Conservation (phyloP, 2,113 vertebrate genomes). For the Phrynocephalus versicolor region DNA sequence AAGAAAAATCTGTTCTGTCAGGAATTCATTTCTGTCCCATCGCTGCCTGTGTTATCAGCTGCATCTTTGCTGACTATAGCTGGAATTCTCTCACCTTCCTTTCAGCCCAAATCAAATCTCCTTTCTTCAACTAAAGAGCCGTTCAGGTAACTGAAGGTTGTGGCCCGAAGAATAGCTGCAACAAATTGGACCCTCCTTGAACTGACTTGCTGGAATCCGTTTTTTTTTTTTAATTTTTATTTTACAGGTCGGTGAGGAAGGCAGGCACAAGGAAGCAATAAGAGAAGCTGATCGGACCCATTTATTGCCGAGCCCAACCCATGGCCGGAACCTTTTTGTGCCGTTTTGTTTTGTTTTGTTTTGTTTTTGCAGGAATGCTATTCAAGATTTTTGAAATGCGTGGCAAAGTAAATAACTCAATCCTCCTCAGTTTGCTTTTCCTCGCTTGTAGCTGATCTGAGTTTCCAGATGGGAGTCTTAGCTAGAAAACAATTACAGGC, state of each 20-base stretch:
- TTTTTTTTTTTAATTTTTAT: background rate
- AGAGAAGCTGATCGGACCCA: too few species aligned
- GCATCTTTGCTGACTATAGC: conserved; percentile 26
- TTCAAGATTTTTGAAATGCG: too few species aligned
- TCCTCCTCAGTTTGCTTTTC: too few species aligned
- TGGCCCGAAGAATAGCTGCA: background rate
- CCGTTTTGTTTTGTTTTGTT: too few species aligned
- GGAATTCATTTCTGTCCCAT: background rate
- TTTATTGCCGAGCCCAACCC: too few species aligned
- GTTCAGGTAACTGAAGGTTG: conserved; percentile 1
- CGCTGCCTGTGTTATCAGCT: background rate
- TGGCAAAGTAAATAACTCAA: too few species aligned
- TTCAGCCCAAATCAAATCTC: conserved; percentile 12
- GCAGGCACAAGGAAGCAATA: background rate
- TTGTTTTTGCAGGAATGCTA: too few species aligned
- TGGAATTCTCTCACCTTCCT: background rate
- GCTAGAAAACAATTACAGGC: too few species aligned
- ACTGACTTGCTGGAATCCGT: background rate
- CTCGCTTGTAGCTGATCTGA: too few species aligned
- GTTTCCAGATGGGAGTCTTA: too few species aligned
- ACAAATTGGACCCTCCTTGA: conserved; percentile 13
- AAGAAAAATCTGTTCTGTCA: conserved; percentile 6
- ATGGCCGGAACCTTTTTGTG: too few species aligned
- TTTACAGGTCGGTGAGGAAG: background rate
- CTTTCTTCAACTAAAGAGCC: background rate